Base-by-base conservation (phyloP, 1,140 invertebrate species). In the Drosophila orena region DNA sequence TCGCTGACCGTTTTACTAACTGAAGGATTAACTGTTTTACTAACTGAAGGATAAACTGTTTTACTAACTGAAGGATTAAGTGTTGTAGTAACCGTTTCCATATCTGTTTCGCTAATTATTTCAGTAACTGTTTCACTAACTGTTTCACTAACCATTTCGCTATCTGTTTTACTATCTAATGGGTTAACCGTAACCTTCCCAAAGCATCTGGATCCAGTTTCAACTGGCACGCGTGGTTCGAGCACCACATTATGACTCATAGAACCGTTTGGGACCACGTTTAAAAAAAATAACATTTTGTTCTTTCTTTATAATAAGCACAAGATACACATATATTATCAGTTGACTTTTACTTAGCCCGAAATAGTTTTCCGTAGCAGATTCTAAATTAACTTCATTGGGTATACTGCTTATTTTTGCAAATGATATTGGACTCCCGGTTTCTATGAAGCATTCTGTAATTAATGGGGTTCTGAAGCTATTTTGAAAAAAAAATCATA, bases 401-500 rank as follows among this genome's bases (percentile, higher is more conserved):
- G 11, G 7, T 38, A 40, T 11, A 11, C 3, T 15, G 10, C 4
- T 15, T 12, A 6, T 6, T n/a, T 38, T 54, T 2, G 35, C 14
- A 14, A 54, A 40, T 12, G 20, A 27, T 3, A 55, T 55, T 15
- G 35, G 22, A 11, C 53, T 55, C 7, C 35, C 52, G 0, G 35
- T 24, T 35, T 55, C 20, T 55, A 27, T 55, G n/a, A 55, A 22
- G 20, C n/a, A 55, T 40, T 22, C 37, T 40, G 37, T 8, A 55
- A 3, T 17, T 24, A 40, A 17, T 24, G 53, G 50, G 24, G 24
- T 24, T 24, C 22, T 4, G 12, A 2, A n/a, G n/a, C 17, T 54
- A 20, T 22, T n/a, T 17, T 54, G 17, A 1, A 22, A 54, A 22
- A 38, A 34, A 54, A 8, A 54, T 37, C 17, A n/a, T 37, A 12